Evolutionary conservation across 2,888 invertebrate genomes (phyloP).

Genomic region (Cancer borealis): DNA sequence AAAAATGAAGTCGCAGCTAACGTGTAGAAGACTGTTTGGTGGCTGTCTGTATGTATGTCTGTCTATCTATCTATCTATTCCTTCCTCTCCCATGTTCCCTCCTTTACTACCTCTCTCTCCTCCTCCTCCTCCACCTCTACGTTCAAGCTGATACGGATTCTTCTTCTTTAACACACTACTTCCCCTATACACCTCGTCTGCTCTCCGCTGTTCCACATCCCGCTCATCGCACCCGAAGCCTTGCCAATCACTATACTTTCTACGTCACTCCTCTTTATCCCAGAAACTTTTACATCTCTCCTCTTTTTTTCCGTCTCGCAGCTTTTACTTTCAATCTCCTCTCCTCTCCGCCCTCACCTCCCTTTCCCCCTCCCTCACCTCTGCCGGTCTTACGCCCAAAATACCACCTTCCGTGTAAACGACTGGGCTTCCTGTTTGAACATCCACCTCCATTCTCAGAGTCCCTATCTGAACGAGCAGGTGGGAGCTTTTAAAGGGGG

Average conservation of each 20-base stretch:
- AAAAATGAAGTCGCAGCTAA: slow-evolving; percentile 20
- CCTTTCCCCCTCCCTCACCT: background rate
- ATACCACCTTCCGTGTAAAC: slow-evolving; percentile 68
- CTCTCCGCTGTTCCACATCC: slow-evolving; percentile 29
- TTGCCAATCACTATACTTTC: slow-evolving; percentile 30
- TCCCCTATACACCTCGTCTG: slow-evolving; percentile 22
- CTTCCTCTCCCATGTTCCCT: slow-evolving; percentile 43
- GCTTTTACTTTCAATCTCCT: slow-evolving; percentile 39
- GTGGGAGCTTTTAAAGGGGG: slow-evolving; percentile 56
- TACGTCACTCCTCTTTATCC: slow-evolving; percentile 30
- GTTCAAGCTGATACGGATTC: slow-evolving; percentile 21
- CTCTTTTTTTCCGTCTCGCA: background rate
- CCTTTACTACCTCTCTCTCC: slow-evolving; percentile 15
- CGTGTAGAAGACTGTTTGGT: background rate
- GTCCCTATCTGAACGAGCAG: slow-evolving; percentile 53
- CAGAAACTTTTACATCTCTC: slow-evolving; percentile 30
- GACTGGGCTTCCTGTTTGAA: slow-evolving; percentile 65
- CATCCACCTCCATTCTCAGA: slow-evolving; percentile 51
- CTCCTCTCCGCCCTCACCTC: slow-evolving; percentile 26
- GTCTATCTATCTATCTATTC: background rate
- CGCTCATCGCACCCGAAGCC: background rate
- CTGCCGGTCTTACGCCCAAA: slow-evolving; percentile 48
- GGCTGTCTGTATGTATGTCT: background rate
- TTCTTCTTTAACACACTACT: background rate
- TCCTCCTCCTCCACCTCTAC: background rate